Percentiles rank a stretch among this genome's conserved stretches.
Conservation (phyloP, 2,888 invertebrate species). For the Drosophila gaucha region DNA sequence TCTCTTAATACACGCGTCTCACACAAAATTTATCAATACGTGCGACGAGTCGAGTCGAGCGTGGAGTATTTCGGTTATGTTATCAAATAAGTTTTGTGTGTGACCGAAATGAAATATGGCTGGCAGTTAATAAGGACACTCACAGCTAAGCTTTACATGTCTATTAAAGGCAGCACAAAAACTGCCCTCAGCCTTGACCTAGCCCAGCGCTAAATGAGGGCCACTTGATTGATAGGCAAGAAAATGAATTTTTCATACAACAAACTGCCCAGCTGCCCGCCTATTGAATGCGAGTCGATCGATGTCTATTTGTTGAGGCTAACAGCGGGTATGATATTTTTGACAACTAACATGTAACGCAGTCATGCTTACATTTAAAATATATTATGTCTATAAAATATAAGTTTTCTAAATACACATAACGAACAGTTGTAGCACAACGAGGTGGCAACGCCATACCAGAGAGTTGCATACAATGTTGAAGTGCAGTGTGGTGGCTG, state of each 20-base stretch:
- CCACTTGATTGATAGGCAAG: constrained; percentile 65
- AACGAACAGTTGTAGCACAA: too few species aligned
- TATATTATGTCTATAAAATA: too few species aligned
- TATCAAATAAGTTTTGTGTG: constrained; percentile 36
- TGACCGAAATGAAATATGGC: constrained; percentile 65
- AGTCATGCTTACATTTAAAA: too few species aligned
- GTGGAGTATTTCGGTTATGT: constrained; percentile 9
- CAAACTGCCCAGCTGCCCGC: not conserved
- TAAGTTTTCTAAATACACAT: too few species aligned
- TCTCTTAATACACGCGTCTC: constrained; percentile 41
- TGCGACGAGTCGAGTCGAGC: constrained; percentile 19
- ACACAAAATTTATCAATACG: constrained; percentile 64
- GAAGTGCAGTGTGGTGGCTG: too few species aligned
- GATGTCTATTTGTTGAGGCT: constrained; percentile 28
- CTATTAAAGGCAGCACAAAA: constrained; percentile 42
- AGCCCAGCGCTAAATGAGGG: constrained; percentile 5
- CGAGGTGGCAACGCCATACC: too few species aligned
- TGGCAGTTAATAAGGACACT: constrained; percentile 69
- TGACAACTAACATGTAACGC: not conserved
- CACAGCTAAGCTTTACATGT: constrained; percentile 46
- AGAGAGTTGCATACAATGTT: too few species aligned
- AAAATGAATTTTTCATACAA: constrained; percentile 72
- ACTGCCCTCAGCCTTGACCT: constrained; percentile 31
- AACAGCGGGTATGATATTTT: not conserved
- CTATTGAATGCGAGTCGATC: constrained; percentile 30